Base-by-base conservation (phyloP, 1,140 invertebrate genomes). In the Polypedilum vanderplanki region DNA sequence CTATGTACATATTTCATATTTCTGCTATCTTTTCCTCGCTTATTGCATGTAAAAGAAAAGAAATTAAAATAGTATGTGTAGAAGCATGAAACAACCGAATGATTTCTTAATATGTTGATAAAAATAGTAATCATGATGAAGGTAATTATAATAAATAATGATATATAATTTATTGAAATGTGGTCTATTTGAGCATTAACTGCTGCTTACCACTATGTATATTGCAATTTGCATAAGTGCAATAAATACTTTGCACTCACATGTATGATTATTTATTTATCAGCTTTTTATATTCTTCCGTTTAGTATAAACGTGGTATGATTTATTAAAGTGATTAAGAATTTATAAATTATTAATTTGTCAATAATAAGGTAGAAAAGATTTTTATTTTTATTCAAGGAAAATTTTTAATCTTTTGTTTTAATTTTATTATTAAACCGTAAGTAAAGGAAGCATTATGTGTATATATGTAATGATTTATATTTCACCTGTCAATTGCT, bases 141-240 rank as follows among this genome's bases (percentile, higher is more conserved):
- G 46, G 46, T 57, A 57, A 57, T 57, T 57, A 57, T 57, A 57
- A 57, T 57, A 57, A 57, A 57, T 57, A 57, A 57, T 57, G 46
- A 57, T 57, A 57, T 57, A n/a, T 57, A 57, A 57, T 57, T 57
- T 57, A 57, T 57, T 57, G 46, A 57, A 57, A 12, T 57, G 46
- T 57, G n/a, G 24, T 57, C 46, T 57, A n/a, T 57, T 57, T 57
- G 46, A 57, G 46, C 46, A 57, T 57, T 57, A 57, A 57, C 46
- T 57, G n/a, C 10, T 57, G n/a, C 12, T 57, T 57, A 57, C 46
- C 46, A 57, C 46, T 57, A 12, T 15, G n/a, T 46, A 15, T 15
- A 10, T n/a, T 57, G n/a, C n/a, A 57, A 57, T 57, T 57, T 57
- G n/a, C 46, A 57, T 57, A 57, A 57, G 12, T n/a, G 46, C 46